These are phyloP conservation scores for Sitta europaea DNA, from an alignment of 2,113 vertebrate species.

Conservation along the genomic window DNA sequence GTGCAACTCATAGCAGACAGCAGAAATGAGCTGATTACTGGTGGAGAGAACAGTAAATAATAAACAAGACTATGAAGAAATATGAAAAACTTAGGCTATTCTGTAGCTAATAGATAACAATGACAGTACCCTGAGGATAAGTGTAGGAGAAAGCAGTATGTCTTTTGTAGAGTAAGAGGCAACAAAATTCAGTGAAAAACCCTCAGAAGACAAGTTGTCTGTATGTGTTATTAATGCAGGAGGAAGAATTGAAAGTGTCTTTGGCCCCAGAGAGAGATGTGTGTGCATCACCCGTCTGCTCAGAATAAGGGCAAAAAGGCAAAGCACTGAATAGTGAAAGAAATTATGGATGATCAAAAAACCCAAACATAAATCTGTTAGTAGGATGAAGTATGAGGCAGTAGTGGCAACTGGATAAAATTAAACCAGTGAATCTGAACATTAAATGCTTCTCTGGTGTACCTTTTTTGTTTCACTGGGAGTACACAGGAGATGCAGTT, in stretches of 20 bases:
- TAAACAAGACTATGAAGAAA: neutral
- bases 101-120: conserved; percentile 2
- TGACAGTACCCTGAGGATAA: neutral
- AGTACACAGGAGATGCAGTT: neutral
- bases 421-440: conserved; percentile 33
- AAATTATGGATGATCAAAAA: conserved; percentile 16
- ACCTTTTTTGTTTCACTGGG: neutral
- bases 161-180: neutral
- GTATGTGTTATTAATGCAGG: neutral
- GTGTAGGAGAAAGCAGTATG: neutral
- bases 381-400: neutral
- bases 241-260: neutral
- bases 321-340: neutral
- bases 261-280: neutral
- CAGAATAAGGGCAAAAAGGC: neutral
- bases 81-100: neutral
- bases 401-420: conserved; percentile 17
- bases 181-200: neutral
- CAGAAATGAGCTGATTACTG: neutral
- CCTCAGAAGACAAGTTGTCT: conserved; percentile 17
- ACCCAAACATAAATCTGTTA: neutral
- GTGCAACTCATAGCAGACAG: neutral
- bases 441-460: neutral
- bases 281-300: neutral
- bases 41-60: conserved; percentile 21